Percentiles rank a stretch among this genome's conserved stretches.
Evolutionary conservation across 2,797 vertebrate genomes (phyloP).

Genomic region (Pangasius macronema): DNA sequence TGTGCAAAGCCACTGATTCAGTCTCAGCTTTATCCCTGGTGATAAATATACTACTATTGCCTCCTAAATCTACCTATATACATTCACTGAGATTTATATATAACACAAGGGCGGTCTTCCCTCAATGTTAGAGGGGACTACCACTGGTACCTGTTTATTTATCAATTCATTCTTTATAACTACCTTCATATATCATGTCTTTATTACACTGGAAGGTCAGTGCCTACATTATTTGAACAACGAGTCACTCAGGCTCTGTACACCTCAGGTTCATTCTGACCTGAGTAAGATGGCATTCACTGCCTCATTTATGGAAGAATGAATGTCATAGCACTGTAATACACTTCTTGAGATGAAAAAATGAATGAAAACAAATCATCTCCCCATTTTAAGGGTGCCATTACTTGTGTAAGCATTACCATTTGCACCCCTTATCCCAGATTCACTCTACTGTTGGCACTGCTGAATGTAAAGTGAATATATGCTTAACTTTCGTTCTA

Average conservation of each 20-base stretch:
- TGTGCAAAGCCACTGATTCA: not conserved
- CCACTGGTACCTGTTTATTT: not conserved
- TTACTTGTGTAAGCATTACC: not conserved
- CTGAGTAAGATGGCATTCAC: not conserved
- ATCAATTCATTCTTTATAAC: not conserved
- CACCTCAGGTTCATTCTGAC: not conserved
- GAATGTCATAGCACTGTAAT: not conserved
- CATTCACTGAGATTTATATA: slow-evolving; percentile 7
- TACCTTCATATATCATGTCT: slow-evolving; percentile 2
- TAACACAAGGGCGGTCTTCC: not conserved
- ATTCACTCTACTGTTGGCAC: not conserved
- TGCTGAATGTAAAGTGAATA: not conserved
- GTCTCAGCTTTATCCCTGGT: not conserved
- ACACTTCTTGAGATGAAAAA: not conserved
- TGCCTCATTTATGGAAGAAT: not conserved
- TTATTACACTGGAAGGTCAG: slow-evolving; percentile 10
- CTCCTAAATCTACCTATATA: slow-evolving; percentile 7
- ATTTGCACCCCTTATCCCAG: not conserved
- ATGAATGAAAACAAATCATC: not conserved
- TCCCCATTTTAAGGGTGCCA: not conserved
- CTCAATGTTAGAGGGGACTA: not conserved
- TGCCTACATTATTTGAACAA: slow-evolving; percentile 2
- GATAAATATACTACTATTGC: slow-evolving; percentile 8
- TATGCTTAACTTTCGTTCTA: not conserved
- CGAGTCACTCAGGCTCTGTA: not conserved